phyloP scores from a whole-genome alignment of 1,140 invertebrate genomes.

The Brachionus rotundiformis region DNA sequence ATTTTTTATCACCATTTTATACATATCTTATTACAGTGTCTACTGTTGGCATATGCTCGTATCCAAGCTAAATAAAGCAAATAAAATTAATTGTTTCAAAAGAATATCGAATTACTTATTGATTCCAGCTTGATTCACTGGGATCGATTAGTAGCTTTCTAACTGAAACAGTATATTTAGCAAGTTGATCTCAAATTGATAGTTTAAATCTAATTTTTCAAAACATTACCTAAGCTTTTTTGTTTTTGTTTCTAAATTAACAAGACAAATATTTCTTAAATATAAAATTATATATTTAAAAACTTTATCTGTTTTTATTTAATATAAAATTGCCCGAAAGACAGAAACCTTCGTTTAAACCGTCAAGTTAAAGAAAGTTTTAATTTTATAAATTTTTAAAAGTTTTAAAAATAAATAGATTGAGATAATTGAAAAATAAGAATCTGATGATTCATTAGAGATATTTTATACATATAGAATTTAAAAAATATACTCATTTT shows the following conservation, averaged over 20 bases:
- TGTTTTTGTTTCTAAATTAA: not conserved
- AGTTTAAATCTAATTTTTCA: not conserved
- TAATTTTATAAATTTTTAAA: too few relatives aligned
- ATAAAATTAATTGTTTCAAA: not conserved
- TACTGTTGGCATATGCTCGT: conserved; percentile 4
- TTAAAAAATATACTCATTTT: too few relatives aligned
- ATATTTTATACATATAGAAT: too few relatives aligned
- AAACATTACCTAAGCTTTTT: not conserved
- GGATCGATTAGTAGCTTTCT: not conserved
- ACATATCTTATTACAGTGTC: not conserved
- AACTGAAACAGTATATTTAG: conserved; percentile 1
- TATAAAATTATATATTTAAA: too few relatives aligned
- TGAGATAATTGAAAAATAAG: too few relatives aligned
- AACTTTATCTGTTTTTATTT: too few relatives aligned
- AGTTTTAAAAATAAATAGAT: too few relatives aligned
- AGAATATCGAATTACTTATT: conserved; percentile 24
- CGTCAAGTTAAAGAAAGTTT: too few relatives aligned
- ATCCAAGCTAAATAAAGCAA: not conserved
- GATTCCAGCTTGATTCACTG: conserved; percentile 12
- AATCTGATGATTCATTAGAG: too few relatives aligned
- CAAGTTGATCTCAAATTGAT: not conserved
- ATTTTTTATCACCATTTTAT: not conserved
- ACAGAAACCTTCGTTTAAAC: too few relatives aligned
- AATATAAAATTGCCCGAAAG: too few relatives aligned
- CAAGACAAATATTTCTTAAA: conserved; percentile 9